A percentile compares a stretch with the other conserved stretches of the same genome.
Evolutionary conservation across 2,797 vertebrate genomes (phyloP).

Genomic region (Phylloscopus collybita): DNA sequence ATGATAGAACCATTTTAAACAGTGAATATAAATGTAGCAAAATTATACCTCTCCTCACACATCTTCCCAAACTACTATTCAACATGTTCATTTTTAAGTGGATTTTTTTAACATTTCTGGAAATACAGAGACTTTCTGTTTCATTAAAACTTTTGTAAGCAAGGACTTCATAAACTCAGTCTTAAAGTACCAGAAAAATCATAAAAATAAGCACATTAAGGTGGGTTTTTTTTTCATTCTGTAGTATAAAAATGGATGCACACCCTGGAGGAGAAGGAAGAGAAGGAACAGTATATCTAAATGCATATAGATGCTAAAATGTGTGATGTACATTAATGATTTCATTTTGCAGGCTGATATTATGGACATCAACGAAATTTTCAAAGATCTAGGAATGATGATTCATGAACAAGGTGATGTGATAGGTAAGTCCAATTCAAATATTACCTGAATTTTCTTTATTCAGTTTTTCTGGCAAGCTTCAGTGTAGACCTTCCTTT

Average conservation of each 20-base stretch:
- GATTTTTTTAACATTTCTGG: background rate
- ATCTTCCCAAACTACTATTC: background rate
- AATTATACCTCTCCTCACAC: background rate
- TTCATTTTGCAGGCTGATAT: slow-evolving; percentile 88
- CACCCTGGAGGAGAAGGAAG: background rate
- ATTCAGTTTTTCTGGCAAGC: background rate
- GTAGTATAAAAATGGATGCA: background rate
- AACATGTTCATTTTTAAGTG: background rate
- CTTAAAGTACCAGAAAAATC: background rate
- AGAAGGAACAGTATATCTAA: background rate
- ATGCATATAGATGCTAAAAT: background rate
- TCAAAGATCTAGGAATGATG: slow-evolving; percentile 98
- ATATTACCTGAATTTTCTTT: background rate
- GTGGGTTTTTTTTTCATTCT: background rate
- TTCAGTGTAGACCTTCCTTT: background rate
- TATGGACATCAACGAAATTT: slow-evolving; percentile 97
- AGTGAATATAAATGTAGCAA: background rate
- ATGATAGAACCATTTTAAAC: background rate
- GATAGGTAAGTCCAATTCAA: slow-evolving; percentile 86
- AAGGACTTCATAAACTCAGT: background rate
- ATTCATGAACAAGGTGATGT: slow-evolving; percentile 97
- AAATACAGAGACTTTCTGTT: background rate
- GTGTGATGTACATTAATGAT: background rate
- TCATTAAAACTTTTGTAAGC: background rate
- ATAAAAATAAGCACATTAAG: background rate